These are phyloP conservation scores for Eptatretus burgeri DNA, from an alignment of 2,113 vertebrate genomes.

Conservation along the genomic window DNA sequence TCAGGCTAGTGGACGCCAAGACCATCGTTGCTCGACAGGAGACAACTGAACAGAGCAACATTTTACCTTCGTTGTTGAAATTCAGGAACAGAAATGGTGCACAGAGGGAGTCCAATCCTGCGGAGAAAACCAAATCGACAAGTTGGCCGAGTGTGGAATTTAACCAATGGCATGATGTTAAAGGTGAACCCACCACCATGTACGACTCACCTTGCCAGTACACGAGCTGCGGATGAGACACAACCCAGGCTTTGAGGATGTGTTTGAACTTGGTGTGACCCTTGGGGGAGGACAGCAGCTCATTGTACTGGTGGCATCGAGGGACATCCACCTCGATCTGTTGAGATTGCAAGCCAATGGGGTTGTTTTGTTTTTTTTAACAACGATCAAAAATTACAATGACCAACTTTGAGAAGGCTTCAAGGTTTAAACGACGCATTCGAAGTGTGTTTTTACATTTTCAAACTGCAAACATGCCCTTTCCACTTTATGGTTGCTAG, in stretches of 20 bases:
- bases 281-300: slow-evolving; percentile 68
- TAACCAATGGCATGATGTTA: background rate
- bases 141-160: background rate
- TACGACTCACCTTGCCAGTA: slow-evolving; percentile 71
- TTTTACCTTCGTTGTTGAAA: slow-evolving; percentile 84
- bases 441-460: no score
- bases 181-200: background rate
- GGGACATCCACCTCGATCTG: slow-evolving; percentile 98
- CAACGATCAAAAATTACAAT: no score
- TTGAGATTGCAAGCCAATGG: no score
- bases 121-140: slow-evolving; percentile 7
- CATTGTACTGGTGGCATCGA: slow-evolving; percentile 89
- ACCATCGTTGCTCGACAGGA: background rate
- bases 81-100: slow-evolving; percentile 87
- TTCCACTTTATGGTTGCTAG: no score
- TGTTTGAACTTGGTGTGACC: slow-evolving; percentile 76
- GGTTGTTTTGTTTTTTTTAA: no score
- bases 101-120: slow-evolving; percentile 86
- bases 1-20: no score
- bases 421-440: no score
- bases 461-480: no score
- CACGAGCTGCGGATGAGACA: slow-evolving; percentile 78
- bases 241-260: slow-evolving; percentile 88
- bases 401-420: no score
- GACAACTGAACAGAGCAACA: background rate